A percentile compares a stretch with the other conserved stretches of the same genome.
phyloP scores from a whole-genome alignment of 1,140 invertebrate genomes.

The Gerris buenoi region DNA sequence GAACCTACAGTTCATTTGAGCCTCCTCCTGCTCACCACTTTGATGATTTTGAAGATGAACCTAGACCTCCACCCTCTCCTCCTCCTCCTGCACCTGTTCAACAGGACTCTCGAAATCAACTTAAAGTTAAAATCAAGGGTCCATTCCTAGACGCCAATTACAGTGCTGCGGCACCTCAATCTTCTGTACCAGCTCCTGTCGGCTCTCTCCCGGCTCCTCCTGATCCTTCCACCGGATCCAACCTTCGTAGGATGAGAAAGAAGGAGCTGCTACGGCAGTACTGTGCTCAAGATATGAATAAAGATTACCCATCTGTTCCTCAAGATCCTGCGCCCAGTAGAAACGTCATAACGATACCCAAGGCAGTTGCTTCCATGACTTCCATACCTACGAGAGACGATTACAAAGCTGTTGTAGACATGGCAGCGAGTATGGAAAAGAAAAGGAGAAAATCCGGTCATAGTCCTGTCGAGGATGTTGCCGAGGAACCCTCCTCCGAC shows the following conservation, averaged over 20 bases:
- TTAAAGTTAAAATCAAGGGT: conserved; percentile 82
- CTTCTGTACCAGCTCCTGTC: conserved; percentile 35
- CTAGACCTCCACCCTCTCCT: conserved; percentile 29
- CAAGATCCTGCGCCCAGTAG: conserved; percentile 45
- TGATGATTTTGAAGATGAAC: conserved; percentile 62
- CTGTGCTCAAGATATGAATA: conserved; percentile 72
- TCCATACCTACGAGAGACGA: conserved; percentile 68
- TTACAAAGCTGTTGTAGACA: conserved; percentile 49
- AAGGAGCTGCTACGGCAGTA: conserved; percentile 73
- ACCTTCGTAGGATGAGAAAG: conserved; percentile 70
- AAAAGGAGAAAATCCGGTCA: conserved; percentile 39
- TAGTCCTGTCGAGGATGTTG: conserved; percentile 30
- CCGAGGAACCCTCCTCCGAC: neutral
- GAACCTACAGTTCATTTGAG: conserved; percentile 50
- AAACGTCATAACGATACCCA: conserved; percentile 65
- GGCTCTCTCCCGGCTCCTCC: conserved; percentile 29
- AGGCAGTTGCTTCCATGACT: conserved; percentile 72
- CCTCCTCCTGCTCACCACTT: conserved; percentile 39
- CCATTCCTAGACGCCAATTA: conserved; percentile 67
- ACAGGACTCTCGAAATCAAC: conserved; percentile 59
- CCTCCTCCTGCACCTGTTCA: conserved; percentile 33
- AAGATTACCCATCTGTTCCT: conserved; percentile 41
- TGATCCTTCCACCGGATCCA: conserved; percentile 39
- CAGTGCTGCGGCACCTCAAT: conserved; percentile 33
- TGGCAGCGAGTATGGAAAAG: conserved; percentile 47